These are phyloP conservation scores for Gastrophysa polygoni DNA, from an alignment of 2,888 invertebrate genomes.

Conservation along the genomic window DNA sequence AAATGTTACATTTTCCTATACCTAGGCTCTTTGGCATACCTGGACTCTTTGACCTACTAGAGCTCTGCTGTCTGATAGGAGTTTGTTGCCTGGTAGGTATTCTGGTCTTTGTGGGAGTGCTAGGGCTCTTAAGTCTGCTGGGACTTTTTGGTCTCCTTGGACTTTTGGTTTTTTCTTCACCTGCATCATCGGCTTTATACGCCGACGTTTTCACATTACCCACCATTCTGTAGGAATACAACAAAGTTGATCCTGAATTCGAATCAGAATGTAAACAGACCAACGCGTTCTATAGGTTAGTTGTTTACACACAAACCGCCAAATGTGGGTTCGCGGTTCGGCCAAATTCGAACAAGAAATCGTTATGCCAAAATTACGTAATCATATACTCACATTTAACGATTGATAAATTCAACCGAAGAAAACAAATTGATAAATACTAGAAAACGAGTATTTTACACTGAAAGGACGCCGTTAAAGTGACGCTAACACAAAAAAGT, in stretches of 20 bases:
- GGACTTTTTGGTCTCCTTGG: constrained; percentile 28
- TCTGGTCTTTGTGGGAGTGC: constrained; percentile 3
- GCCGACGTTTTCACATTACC: constrained; percentile 3
- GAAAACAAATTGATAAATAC: no score
- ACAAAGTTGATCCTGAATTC: no score
- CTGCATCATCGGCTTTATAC: background rate
- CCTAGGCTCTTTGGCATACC: constrained; percentile 36
- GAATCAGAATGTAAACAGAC: background rate
- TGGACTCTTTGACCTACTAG: constrained; percentile 30
- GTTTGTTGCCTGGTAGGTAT: constrained; percentile 22
- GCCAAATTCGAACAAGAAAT: background rate
- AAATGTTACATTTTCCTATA: constrained; percentile 33
- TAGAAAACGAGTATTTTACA: background rate
- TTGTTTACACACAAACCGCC: background rate
- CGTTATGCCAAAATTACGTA: no score
- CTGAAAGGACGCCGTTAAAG: background rate
- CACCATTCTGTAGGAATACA: constrained; percentile 8
- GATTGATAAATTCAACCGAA: no score
- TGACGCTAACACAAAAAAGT: background rate
- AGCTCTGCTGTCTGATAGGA: constrained; percentile 29
- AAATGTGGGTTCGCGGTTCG: background rate
- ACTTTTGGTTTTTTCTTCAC: background rate
- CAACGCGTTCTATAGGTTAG: background rate
- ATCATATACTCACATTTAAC: no score
- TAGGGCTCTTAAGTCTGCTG: constrained; percentile 27